These are phyloP conservation scores for Danio tinwini DNA, from an alignment of 2,797 vertebrate species.

Conservation along the genomic window DNA sequence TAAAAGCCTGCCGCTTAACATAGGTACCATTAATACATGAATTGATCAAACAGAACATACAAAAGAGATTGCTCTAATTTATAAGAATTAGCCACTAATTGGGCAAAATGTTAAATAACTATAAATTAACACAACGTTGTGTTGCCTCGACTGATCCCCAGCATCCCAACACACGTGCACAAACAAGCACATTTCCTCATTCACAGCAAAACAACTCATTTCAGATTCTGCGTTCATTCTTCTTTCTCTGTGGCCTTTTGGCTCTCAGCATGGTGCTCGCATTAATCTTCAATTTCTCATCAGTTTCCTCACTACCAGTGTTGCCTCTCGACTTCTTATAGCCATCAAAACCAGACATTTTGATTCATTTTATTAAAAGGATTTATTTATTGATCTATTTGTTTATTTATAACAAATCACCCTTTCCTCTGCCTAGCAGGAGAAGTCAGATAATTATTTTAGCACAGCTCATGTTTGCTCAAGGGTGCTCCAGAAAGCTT, in stretches of 20 bases:
- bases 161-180: slow-evolving; percentile 9
- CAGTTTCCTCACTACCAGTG: slow-evolving; percentile 20
- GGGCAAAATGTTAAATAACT: too few species aligned
- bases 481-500: slow-evolving; percentile 21
- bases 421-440: slow-evolving; percentile 10
- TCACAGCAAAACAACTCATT: slow-evolving; percentile 43
- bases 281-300: slow-evolving; percentile 53
- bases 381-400: slow-evolving; percentile 15
- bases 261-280: slow-evolving; percentile 28
- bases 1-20: too few species aligned
- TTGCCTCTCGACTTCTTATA: slow-evolving; percentile 42
- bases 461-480: slow-evolving; percentile 28
- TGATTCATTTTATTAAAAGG: slow-evolving; percentile 33
- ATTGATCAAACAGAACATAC: too few species aligned
- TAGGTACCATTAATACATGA: too few species aligned
- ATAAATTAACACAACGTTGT: too few species aligned
- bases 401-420: slow-evolving; percentile 30
- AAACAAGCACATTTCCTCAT: slow-evolving; percentile 5
- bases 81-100: too few species aligned
- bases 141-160: background rate
- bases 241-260: slow-evolving; percentile 40
- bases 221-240: slow-evolving; percentile 41
- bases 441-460: slow-evolving; percentile 24
- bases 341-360: slow-evolving; percentile 52
- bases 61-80: too few species aligned